Conservation (phyloP, 2,113 vertebrate genomes). For the Emydocephalus ijimae region DNA sequence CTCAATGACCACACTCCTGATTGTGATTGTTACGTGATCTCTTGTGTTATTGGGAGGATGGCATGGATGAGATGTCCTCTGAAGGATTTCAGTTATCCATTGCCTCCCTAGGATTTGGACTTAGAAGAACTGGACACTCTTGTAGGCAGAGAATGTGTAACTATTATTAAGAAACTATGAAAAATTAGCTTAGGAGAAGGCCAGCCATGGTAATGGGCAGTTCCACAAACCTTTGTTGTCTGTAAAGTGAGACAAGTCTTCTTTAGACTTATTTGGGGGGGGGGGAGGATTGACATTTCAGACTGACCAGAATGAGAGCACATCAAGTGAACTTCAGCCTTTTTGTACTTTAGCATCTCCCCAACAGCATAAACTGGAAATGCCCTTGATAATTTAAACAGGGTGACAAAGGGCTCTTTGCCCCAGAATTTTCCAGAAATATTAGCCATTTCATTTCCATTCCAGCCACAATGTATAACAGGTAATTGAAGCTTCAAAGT, state of each 20-base stretch:
- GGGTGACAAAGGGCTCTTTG: slow-evolving; percentile 28
- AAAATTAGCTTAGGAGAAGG: not conserved
- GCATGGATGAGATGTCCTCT: too few relatives aligned
- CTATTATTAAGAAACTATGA: not conserved
- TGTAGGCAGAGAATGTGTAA: not conserved
- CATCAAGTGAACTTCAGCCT: slow-evolving; percentile 20
- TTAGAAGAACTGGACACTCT: not conserved
- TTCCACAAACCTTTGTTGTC: not conserved
- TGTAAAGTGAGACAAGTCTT: not conserved
- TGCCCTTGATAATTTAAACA: slow-evolving; percentile 11
- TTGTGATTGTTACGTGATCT: not conserved
- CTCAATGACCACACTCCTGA: not conserved
- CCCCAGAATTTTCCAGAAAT: slow-evolving; percentile 41
- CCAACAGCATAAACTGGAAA: slow-evolving; percentile 52
- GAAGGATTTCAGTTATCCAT: not conserved
- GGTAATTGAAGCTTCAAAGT: slow-evolving; percentile 67
- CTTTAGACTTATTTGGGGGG: not conserved
- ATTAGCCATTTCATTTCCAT: slow-evolving; percentile 38
- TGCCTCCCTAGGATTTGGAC: not conserved
- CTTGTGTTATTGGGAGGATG: not conserved
- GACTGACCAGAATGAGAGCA: not conserved
- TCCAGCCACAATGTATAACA: slow-evolving; percentile 43
- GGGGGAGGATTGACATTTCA: not conserved
- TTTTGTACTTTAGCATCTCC: slow-evolving; percentile 42
- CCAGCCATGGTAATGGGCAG: too few relatives aligned